Percentiles rank a stretch among this genome's conserved stretches.
Evolutionary conservation across 2,888 invertebrate genomes (phyloP).

Genomic region (Sesia bembeciformis): DNA sequence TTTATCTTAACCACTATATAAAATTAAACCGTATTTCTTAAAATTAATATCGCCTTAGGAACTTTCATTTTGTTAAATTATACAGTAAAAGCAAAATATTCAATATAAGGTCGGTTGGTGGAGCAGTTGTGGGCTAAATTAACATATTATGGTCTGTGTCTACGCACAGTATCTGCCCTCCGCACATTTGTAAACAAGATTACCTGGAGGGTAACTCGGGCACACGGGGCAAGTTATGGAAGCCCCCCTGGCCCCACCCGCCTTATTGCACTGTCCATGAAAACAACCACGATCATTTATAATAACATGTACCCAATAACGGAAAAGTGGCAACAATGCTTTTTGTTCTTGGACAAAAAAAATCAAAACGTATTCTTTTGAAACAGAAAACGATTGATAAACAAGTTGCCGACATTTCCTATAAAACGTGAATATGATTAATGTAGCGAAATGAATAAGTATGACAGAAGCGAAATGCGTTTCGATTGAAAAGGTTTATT

Average conservation of each 20-base stretch:
- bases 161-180: conserved; percentile 22
- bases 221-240: conserved; percentile 25
- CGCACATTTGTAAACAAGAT: conserved; percentile 38
- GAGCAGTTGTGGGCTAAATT: conserved; percentile 39
- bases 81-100: conserved; percentile 49
- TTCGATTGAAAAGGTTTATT: not conserved
- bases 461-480: not conserved
- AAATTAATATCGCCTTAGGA: conserved; percentile 6
- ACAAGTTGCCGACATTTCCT: not conserved
- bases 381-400: not conserved
- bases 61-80: conserved; percentile 43
- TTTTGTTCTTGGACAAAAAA: not conserved
- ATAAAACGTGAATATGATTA: not conserved
- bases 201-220: conserved; percentile 25
- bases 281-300: not conserved
- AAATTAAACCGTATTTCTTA: not conserved
- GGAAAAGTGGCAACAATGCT: not conserved
- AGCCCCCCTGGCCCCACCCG: conserved; percentile 10
- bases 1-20: not conserved
- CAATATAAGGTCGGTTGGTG: conserved; percentile 39
- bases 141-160: conserved; percentile 44
- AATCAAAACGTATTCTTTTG: not conserved
- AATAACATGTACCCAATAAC: not conserved
- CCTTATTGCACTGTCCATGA: not conserved
- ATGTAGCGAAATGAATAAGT: not conserved